Evolutionary conservation across 2,113 vertebrate genomes (phyloP).

Genomic region (Crotophaga sulcirostris): DNA sequence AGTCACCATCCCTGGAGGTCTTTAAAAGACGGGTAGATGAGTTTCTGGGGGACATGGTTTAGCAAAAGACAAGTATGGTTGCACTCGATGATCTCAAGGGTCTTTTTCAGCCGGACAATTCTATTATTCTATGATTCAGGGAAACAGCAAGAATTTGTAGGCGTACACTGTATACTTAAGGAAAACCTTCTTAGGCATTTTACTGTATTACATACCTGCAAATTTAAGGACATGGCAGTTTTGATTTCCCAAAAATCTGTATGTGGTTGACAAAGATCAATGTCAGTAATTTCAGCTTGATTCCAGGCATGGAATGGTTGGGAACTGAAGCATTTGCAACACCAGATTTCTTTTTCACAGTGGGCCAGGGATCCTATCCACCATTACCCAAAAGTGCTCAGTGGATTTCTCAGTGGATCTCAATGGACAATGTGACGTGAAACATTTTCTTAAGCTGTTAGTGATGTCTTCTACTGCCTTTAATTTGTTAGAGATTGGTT

Average conservation of each 20-base stretch:
- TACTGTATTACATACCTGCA: background rate
- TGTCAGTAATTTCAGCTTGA: background rate
- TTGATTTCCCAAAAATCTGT: background rate
- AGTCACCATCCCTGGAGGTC: no score
- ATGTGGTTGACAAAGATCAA: background rate
- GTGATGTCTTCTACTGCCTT: background rate
- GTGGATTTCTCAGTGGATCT: background rate
- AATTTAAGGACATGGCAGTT: background rate
- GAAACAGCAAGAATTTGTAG: background rate
- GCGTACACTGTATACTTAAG: accelerated
- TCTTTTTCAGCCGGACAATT: no score
- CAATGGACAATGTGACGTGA: background rate
- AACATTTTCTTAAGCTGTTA: background rate
- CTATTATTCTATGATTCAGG: no score
- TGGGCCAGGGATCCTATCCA: background rate
- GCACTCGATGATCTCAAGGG: no score
- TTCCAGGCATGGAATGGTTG: background rate
- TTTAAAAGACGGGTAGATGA: no score
- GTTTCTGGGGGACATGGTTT: no score
- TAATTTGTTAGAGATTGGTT: background rate
- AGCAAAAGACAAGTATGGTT: no score
- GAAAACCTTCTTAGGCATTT: background rate
- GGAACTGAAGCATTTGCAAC: background rate
- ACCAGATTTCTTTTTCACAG: background rate
- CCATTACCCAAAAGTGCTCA: background rate